Evolutionary conservation across 2,113 vertebrate species (phyloP), one percentile per base, ranked within the genome.

Genomic region (Ibidorhyncha struthersii): DNA sequence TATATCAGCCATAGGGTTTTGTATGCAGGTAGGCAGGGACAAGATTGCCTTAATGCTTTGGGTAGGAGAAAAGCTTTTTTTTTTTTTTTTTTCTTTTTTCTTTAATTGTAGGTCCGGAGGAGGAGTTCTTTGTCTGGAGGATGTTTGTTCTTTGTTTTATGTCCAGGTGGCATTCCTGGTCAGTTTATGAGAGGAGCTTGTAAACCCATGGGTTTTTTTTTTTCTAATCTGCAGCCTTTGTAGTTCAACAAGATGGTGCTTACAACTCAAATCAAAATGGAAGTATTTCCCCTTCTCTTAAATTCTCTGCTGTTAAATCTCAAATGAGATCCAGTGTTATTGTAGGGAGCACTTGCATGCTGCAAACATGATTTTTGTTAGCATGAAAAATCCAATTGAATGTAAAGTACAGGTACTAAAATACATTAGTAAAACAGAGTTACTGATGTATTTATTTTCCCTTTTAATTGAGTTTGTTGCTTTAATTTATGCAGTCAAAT

Each of bases 211-310:
- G n/a, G n/a, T n/a, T n/a, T n/a, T 40, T 32, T 56, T 88, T 89
- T 79, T 80, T 55, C 58, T 88, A 4, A 62, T 73, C 53, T 73
- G 11, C n/a, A 82, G 70, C 21, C 34, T 94, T 93, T 91, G 34
- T 88, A 49, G 14, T 88, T 94, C 74, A 88, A 78, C 79, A 94
- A 96, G 72, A 96, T 95, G 96, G 90, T 93, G 88, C 82, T 92
- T 96, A 66, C 66, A 80, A 83, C 53, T 53, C 40, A 90, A 90
- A 91, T 86, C 71, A 94, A 94, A 93, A 97, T 97, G 93, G 82
- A 90, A 95, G 88, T 25, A 15, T 70, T 93, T 73, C 34, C 20
- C 30, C 23, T 93, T 34, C 62, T 77, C 50, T 91, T 73, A 59
- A 85, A 52, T 71, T 79, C 21, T 77, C 72, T 91, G 49, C 61